Evolutionary conservation across 2,797 vertebrate species (phyloP), one percentile per base, ranked within the genome.

Genomic region (Spondyliosoma cantharus): DNA sequence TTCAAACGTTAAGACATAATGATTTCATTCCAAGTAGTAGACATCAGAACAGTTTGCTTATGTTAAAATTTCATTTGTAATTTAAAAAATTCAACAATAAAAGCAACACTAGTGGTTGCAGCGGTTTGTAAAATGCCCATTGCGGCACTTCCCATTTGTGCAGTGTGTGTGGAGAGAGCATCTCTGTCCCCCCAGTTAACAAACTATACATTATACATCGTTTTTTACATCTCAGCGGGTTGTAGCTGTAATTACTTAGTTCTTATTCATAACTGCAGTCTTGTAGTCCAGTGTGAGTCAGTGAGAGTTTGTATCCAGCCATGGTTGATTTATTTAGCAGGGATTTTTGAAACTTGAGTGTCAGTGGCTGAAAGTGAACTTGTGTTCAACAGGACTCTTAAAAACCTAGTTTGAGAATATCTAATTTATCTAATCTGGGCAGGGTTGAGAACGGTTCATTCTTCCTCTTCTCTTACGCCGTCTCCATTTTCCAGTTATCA

Each of bases 91-190:
- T 84, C 62, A 84, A 87, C 69, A 81, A 80, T 87, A 90, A 93
- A 91, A 90, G 80, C 87, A 88, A 89, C 88, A 77, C 27, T 27
- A 49, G 48, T 6, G 53, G 82, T 86, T 87, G 89, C 87, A 85
- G 73, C 52, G 50, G 63, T 83, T 79, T 76, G 64, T 70, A 87
- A 86, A 90, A 89, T 75, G 78, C 72, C 60, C 74, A 12, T 29
- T 58, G 54, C 80, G 81, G 42, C 61, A 53, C n/a, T 67, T 86
- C 58, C 49, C 49, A 24, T 79, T 74, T 86, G 82, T 89, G 83
- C 83, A 82, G 67, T 59, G 17, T 58, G 60, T 60, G 3, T 32
- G 48, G 52, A 64, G 43, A 58, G 60, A 74, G 76, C 74, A 72
- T 37, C 62, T 76, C 42, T 71, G 27, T 67, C 60, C 71, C 53